These are phyloP conservation scores for Tiliacea citrago DNA, from an alignment of 2,888 invertebrate genomes.

Conservation along the genomic window DNA sequence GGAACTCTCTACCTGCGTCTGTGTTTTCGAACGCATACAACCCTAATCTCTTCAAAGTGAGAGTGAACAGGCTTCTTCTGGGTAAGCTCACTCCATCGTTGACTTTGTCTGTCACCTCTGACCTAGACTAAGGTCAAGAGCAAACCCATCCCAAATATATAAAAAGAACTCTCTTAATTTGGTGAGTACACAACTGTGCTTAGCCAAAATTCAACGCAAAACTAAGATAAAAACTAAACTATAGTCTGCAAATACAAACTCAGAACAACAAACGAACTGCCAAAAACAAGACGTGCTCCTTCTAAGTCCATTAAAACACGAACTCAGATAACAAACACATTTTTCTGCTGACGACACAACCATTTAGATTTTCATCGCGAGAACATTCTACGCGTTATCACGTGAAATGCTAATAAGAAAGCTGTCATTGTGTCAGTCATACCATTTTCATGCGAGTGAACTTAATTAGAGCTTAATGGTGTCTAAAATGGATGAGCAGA, in stretches of 20 bases:
- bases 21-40: no score
- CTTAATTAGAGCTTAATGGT: constrained; percentile 61
- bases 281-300: constrained; percentile 45
- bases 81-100: no score
- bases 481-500: constrained; percentile 47
- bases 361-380: constrained; percentile 62
- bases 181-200: background rate
- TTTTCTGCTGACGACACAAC: constrained; percentile 64
- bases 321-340: constrained; percentile 57
- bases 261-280: constrained; percentile 47
- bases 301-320: constrained; percentile 50
- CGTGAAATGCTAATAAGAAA: constrained; percentile 62
- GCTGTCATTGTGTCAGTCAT: constrained; percentile 63
- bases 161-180: background rate
- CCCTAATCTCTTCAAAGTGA: no score
- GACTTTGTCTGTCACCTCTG: no score
- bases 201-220: constrained; percentile 6
- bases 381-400: constrained; percentile 60
- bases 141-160: no score
- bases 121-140: no score
- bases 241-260: constrained; percentile 34
- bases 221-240: constrained; percentile 42
- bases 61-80: no score
- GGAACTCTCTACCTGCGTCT: no score
- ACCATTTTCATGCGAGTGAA: constrained; percentile 60